Evolutionary conservation across 2,888 invertebrate species (phyloP), one percentile per base, ranked within the genome.

Genomic region (Iselma pallidipennis): DNA sequence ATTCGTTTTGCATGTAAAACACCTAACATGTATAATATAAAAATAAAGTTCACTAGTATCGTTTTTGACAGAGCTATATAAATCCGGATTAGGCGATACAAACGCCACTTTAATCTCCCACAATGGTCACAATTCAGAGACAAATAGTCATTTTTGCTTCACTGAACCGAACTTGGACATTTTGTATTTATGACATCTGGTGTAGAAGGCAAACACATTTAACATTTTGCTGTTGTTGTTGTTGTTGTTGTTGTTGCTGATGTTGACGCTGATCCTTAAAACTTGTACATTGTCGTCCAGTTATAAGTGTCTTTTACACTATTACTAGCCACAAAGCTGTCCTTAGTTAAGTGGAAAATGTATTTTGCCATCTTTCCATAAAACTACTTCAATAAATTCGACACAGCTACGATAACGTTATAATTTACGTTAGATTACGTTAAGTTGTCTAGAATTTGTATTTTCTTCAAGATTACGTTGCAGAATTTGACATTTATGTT

Each of bases 161-260:
- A 74, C 62, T 72, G 75, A 74, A 69, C 74, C 67, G 73, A 74
- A 73, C 74, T 73, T 71, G 42, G 73, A 75, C 77, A 69, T 75
- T n/a, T 71, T 68, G 74, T 76, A 77, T 76, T 76, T 76, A 76
- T 76, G 75, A 76, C 76, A 78, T 76, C 78, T 76, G 76, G 73
- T 72, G 74, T 72, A 71, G 76, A 76, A 75, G 71, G 76, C 76
- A 74, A 74, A 76, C 76, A 77, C 75, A 75, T 76, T 74, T 75
- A 76, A 76, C 76, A 74, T 74, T 69, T 68, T 66, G 61, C 61
- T 33, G 23, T 59, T 65, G 63, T 55, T 62, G 57, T 49, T 65
- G 37, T 23, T 45, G 21, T 12, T 25, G 62, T 64, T 57, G 56
- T 61, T 58, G 60, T 56, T n/a, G n/a, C 68, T 73, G 73, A 62